These are phyloP conservation scores for Vimba vimba DNA, from an alignment of 2,113 vertebrate species.

Conservation along the genomic window DNA sequence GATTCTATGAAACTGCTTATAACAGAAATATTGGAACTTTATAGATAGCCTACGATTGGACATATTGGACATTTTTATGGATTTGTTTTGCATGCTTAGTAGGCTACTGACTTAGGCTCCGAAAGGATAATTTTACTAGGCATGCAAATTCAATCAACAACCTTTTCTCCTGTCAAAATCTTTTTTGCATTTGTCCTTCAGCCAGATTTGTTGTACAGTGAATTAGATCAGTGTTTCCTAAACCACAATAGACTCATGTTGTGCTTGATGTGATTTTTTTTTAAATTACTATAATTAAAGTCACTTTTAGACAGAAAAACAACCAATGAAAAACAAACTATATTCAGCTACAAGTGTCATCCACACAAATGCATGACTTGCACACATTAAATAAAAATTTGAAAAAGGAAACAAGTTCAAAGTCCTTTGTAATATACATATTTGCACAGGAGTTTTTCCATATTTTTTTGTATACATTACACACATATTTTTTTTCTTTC, in stretches of 20 bases:
- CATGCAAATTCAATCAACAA: conserved; percentile 19
- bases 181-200: background rate
- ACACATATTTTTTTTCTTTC: background rate
- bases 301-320: background rate
- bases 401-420: too few species aligned
- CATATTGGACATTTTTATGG: background rate
- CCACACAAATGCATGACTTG: background rate
- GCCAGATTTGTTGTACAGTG: conserved; percentile 23
- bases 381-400: background rate
- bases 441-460: too few species aligned
- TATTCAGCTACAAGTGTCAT: background rate
- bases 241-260: background rate
- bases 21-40: background rate
- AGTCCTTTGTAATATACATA: too few species aligned
- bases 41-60: background rate
- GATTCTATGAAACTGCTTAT: background rate
- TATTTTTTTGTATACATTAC: background rate
- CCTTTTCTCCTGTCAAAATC: background rate
- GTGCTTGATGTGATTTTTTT: too few species aligned
- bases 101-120: background rate
- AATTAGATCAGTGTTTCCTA: background rate
- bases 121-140: conserved; percentile 1
- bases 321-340: background rate
- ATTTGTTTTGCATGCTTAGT: background rate
- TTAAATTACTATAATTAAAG: background rate